Base-by-base conservation (phyloP, 2,888 invertebrate species). In the Mylabris sibirica region DNA sequence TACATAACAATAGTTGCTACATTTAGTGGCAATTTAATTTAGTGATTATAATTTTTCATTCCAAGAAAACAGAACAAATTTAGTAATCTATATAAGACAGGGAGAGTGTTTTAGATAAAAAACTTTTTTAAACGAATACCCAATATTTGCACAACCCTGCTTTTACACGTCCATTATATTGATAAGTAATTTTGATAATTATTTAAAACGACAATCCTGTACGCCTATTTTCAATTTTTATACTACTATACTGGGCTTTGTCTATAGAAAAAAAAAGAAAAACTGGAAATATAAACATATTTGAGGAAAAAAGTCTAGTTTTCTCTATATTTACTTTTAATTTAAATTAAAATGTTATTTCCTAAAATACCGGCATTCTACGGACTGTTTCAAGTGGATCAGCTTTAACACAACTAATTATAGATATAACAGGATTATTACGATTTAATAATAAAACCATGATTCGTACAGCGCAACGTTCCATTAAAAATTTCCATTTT, bases 401-500 rank as follows among this genome's bases (percentile, higher is more conserved):
- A 22, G 84, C 82, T 26, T 75, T 67, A 44, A 74, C 72, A 53
- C 85, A 79, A 59, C 80, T 77, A 35, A 87, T 71, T 62, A 87
- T 74, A 0, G 84, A 82, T 67, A 86, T 79, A 17, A 84, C 70
- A 5, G 86, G 85, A 38, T 67, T 75, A 20, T 78, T 74, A 49
- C 76, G 75, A 22, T 79, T 78, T 22, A 79, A 70, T 59, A 82
- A 80, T 53, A 84, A 72, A 12, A 85, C 81, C 41, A 85, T 86
- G 11, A 91, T 76, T 69, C 89, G 88, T 0, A 87, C 87, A 64
- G 87, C 87, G 78, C 90, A 91, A 70, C 90, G 87, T 78, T 92
- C 90, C 74, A 92, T 81, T 5, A 92, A 85, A 64, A 88, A 86
- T 65, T 85, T 86, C 92, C 92, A 92, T 78, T 92, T 90, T 0